Evolutionary conservation across 1,140 invertebrate genomes (phyloP).

Genomic region (Drosophila oshimai): DNA sequence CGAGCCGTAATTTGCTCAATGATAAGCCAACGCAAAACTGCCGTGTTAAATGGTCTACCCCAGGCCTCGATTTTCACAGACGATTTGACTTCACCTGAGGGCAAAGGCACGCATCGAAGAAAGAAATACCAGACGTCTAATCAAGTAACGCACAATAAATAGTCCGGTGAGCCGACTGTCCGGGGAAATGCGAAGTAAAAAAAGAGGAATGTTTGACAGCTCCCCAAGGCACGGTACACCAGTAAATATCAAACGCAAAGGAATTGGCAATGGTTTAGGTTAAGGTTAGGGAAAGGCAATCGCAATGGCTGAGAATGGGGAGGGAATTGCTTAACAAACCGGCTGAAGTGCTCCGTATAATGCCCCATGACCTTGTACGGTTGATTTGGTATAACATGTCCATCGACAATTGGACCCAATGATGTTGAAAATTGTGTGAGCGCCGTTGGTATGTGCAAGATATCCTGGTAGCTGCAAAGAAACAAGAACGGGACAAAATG

Average conservation of each 20-base stretch:
- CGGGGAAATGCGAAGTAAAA: conserved; percentile 17
- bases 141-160: conserved; percentile 77
- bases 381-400: conserved; percentile 91
- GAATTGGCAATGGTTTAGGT: conserved; percentile 19
- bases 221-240: conserved; percentile 19
- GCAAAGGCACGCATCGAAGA: conserved; percentile 13
- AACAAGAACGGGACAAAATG: conserved; percentile 55
- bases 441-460: conserved; percentile 87
- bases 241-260: conserved; percentile 55
- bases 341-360: conserved; percentile 88
- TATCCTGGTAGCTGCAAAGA: conserved; percentile 86
- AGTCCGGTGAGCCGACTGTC: conserved; percentile 18
- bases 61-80: conserved; percentile 53
- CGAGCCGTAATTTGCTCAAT: conserved; percentile 43
- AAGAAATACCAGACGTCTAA: conserved; percentile 70
- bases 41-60: conserved; percentile 43
- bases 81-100: conserved; percentile 71
- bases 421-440: conserved; percentile 87
- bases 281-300: conserved; percentile 1
- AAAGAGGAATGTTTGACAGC: conserved; percentile 50
- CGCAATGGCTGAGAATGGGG: conserved; percentile 14
- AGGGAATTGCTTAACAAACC: conserved; percentile 78
- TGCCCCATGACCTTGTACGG: conserved; percentile 88
- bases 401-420: conserved; percentile 92
- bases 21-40: conserved; percentile 49